Base-by-base conservation (phyloP, 2,888 invertebrate species). In the Nebria brevicollis region DNA sequence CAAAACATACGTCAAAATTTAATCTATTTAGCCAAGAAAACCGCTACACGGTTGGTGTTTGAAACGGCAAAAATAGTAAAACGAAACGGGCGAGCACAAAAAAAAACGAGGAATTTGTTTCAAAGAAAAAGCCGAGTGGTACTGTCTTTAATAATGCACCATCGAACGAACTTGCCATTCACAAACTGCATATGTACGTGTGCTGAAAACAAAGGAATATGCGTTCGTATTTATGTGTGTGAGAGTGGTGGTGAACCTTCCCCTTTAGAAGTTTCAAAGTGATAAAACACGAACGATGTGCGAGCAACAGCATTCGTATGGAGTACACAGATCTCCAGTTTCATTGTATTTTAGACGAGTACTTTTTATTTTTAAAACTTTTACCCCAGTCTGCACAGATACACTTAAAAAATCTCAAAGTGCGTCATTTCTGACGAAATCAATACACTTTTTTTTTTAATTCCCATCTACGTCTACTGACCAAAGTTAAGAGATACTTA, bases 201-300 rank as follows among this genome's bases (percentile, higher is more conserved):
- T 74, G 42, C 41, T 20, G 66, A 65, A 66, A 42, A 65, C 65
- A 26, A 20, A 20, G 54, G n/a, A 26, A 76, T 43, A 66, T 76
- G 41, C 66, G 76, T 66, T 41, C 42, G 66, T 25, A 42, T 76
- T 26, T 34, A 34, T 76, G 13, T 68, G 68, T 68, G 68, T 68
- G 54, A 54, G 54, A 54, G 54, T 66, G 66, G 25, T 25, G 25
- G 70, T 26, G 70, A 70, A 70, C 70, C 20, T 70, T 70, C 68
- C 66, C 68, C 66, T 54, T 54, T 26, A 66, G 77, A 77, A 77
- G 77, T 77, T 77, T 77, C 77, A 77, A 68, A 77, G 77, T 77
- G 77, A 77, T 77, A 77, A 77, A 77, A 77, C 77, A 77, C 68
- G 42, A 68, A 68, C 66, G 42, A 77, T 68, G 68, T 66, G 68